These are phyloP conservation scores for Meandrusa payeni DNA, from an alignment of 2,888 invertebrate species.

Conservation along the genomic window DNA sequence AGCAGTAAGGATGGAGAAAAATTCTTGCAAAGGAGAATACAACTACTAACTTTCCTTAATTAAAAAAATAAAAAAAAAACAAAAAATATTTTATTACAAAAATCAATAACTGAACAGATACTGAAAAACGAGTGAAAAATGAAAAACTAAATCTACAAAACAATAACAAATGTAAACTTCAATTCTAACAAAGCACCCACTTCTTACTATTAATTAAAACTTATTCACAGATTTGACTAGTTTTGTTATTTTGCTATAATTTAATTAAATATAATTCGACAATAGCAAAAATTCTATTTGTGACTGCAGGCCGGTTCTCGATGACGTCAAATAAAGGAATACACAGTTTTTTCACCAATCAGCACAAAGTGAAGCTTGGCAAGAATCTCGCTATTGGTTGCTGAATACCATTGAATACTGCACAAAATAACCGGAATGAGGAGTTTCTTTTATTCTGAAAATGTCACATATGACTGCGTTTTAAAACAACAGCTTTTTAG, in stretches of 20 bases:
- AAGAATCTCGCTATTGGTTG: slow-evolving; percentile 13
- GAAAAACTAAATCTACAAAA: slow-evolving; percentile 3
- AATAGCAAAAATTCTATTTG: slow-evolving; percentile 27
- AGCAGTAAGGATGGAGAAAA: no score
- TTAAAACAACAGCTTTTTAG: no score
- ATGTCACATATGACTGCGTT: no score
- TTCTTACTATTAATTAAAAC: slow-evolving; percentile 17
- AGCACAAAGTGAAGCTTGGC: background rate
- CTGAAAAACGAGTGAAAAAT: slow-evolving; percentile 35
- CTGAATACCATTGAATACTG: background rate
- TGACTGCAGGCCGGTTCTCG: slow-evolving; percentile 28
- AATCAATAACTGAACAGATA: slow-evolving; percentile 39
- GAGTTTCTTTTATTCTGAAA: background rate
- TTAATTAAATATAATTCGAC: slow-evolving; percentile 8
- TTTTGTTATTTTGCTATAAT: slow-evolving; percentile 18
- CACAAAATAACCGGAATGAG: background rate
- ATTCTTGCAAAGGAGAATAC: no score
- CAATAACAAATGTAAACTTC: background rate
- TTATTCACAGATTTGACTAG: slow-evolving; percentile 22
- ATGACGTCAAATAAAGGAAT: slow-evolving; percentile 24
- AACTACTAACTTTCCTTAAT: slow-evolving; percentile 9
- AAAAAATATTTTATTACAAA: slow-evolving; percentile 25
- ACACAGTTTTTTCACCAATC: slow-evolving; percentile 11
- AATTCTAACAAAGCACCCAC: slow-evolving; percentile 21
- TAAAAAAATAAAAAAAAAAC: slow-evolving; percentile 10